These are phyloP conservation scores for Myrmophylax atrothorax DNA, from an alignment of 2,113 vertebrate species.

Conservation along the genomic window DNA sequence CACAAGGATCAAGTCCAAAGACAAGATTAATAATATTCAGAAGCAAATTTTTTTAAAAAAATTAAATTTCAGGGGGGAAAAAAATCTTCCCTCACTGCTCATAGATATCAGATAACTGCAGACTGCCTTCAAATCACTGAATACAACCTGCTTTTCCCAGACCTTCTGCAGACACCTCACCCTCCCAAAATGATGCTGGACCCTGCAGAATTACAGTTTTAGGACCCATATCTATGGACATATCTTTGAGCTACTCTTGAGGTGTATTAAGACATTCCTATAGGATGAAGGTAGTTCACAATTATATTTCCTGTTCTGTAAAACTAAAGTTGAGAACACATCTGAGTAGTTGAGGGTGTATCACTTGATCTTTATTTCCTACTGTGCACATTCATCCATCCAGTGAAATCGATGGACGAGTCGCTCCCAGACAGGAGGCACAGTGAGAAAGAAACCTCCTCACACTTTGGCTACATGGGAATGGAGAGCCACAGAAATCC, in stretches of 20 bases:
- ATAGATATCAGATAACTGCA: background rate
- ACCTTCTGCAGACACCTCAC: background rate
- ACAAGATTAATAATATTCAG: background rate
- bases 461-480: background rate
- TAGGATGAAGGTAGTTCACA: background rate
- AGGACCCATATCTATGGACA: background rate
- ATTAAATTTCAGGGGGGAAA: background rate
- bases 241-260: background rate
- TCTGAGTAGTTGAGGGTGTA: background rate
- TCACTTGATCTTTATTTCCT: background rate
- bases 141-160: background rate
- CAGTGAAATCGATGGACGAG: background rate
- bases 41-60: background rate
- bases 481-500: background rate
- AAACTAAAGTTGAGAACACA: background rate
- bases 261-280: background rate
- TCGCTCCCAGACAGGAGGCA: background rate
- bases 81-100: background rate
- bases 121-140: background rate
- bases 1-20: background rate
- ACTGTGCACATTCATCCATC: background rate
- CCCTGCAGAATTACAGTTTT: background rate
- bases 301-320: background rate
- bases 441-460: background rate
- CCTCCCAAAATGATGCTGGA: background rate